Conservation (phyloP, 2,797 vertebrate genomes). For the Peromyscus attwateri region DNA sequence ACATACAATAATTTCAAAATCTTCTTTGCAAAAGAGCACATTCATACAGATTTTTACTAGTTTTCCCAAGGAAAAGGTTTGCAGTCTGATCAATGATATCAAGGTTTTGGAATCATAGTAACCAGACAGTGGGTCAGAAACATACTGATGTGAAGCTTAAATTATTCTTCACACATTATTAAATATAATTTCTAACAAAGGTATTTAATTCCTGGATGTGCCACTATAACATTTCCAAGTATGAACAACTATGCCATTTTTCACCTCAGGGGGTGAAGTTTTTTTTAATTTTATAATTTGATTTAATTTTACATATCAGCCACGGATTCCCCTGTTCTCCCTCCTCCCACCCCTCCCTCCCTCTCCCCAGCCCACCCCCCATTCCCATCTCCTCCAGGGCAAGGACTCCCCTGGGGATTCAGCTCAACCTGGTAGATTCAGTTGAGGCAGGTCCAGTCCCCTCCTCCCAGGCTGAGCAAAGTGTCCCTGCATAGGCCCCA, state of each 20-base stretch:
- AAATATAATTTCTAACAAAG: conserved; percentile 8
- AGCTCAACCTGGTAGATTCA: no score
- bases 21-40: not conserved
- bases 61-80: not conserved
- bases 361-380: no score
- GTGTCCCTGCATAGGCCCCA: no score
- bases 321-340: no score
- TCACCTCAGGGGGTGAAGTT: not conserved
- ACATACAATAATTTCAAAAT: not conserved
- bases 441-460: no score
- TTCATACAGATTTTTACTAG: not conserved
- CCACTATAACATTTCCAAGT: not conserved
- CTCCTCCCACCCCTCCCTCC: no score
- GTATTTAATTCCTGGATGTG: not conserved
- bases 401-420: no score
- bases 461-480: no score
- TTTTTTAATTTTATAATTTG: no score
- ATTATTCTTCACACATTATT: not conserved
- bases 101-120: not conserved
- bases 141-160: not conserved
- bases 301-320: no score
- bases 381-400: no score
- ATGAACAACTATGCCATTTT: not conserved
- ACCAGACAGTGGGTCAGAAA: not conserved
- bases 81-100: not conserved